phyloP scores from a whole-genome alignment of 2,888 invertebrate genomes.

The Meta bourneti region DNA sequence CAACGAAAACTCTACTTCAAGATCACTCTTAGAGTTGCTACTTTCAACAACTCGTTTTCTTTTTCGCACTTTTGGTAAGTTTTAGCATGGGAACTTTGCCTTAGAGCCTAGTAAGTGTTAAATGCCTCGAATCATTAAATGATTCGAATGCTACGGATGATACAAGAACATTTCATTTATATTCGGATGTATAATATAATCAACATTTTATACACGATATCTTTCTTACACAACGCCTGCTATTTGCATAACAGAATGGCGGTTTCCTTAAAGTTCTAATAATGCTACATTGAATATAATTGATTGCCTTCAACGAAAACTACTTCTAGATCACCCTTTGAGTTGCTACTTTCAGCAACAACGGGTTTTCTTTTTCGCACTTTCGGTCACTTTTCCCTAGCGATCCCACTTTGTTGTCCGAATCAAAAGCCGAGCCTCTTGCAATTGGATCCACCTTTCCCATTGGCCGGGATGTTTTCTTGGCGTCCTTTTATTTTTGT shows the following conservation, averaged over 20 bases:
- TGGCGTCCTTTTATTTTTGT: conserved; percentile 29
- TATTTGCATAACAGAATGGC: neutral
- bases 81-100: neutral
- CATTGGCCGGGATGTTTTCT: conserved; percentile 49
- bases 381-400: neutral
- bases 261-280: neutral
- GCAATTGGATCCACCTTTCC: conserved; percentile 51
- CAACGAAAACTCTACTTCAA: too few relatives aligned
- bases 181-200: too few relatives aligned
- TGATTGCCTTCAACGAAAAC: too few relatives aligned
- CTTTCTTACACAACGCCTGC: too few relatives aligned
- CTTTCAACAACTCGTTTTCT: neutral
- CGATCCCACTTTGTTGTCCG: conserved; percentile 24
- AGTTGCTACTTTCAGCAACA: neutral
- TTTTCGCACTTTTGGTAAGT: neutral
- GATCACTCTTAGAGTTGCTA: too few relatives aligned
- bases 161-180: neutral
- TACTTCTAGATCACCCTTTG: too few relatives aligned
- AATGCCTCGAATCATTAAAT: neutral
- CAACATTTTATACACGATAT: too few relatives aligned
- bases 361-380: neutral
- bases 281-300: too few relatives aligned
- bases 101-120: neutral
- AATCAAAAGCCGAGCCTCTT: conserved; percentile 21
- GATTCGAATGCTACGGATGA: neutral